Evolutionary conservation across 2,797 vertebrate genomes (phyloP), one percentile per base, ranked within the genome.

Genomic region (Threskiornis aethiopicus): DNA sequence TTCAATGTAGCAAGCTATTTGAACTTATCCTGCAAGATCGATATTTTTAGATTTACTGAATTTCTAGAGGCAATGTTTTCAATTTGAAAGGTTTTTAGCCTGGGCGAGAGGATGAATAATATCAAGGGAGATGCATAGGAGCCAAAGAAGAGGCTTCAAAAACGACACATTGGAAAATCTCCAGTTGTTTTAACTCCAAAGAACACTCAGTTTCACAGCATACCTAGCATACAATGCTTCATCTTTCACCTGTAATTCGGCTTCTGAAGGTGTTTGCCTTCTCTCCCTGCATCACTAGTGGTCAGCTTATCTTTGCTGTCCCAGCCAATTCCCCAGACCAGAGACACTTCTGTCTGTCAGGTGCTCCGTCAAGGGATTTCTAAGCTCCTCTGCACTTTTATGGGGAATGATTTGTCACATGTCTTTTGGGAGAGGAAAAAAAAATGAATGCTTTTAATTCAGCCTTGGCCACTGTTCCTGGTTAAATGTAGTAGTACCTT

Each of bases 41-140:
- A 22, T 67, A 58, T 84, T 93, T 95, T 95, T 67, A 90, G 67
- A 41, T 94, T 86, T 94, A 87, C 85, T 83, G 80, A 80, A 87
- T 72, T 83, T 95, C 83, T 82, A 93, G 81, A 91, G 82, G 85
- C 72, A 72, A 46, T 64, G 66, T 89, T 94, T 96, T 90, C 84
- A 86, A 24, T 88, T 51, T 39, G 29, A 62, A 89, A 76, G 61
- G 10, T 44, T 77, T 90, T 93, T 92, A 94, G 77, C 84, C 76
- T 59, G 33, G 31, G 26, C 69, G 37, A 42, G 67, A 33, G 62
- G 46, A 16, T 54, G 59, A 73, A 69, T n/a, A 75, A 52, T 71
- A 72, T 57, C 20, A n/a, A 39, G 80, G 22, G 51, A 85, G 39
- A 82, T 69, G 16, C 16, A 35, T 3, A 58, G 59, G 11, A 75